Conservation (phyloP, 2,888 invertebrate species). For the Cosmia trapezina region DNA sequence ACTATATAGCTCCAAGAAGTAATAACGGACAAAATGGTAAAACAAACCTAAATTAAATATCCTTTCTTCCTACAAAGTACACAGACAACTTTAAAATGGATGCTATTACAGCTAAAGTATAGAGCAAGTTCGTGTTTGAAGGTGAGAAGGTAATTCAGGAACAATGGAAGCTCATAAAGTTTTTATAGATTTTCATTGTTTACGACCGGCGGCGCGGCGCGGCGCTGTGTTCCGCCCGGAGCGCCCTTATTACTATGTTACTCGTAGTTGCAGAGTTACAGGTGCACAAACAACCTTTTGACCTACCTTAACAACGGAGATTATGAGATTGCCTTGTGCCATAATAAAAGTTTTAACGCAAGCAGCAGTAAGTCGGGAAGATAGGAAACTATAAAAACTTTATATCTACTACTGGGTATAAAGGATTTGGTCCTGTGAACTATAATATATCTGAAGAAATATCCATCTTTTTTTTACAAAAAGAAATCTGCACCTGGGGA, state of each 20-base stretch:
- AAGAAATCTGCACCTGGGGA: too few relatives aligned
- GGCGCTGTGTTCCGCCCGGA: slow-evolving; percentile 37
- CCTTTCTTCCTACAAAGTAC: slow-evolving; percentile 21
- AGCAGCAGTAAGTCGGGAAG: neutral
- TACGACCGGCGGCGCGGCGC: slow-evolving; percentile 50
- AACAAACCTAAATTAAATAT: slow-evolving; percentile 12
- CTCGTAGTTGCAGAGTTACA: slow-evolving; percentile 33
- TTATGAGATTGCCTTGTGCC: neutral
- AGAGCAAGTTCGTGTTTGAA: slow-evolving; percentile 41
- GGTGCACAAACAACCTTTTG: slow-evolving; percentile 42
- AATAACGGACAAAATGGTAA: slow-evolving; percentile 19
- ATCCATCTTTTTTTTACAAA: too few relatives aligned
- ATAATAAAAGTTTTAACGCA: neutral
- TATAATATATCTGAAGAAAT: neutral
- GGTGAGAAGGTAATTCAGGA: slow-evolving; percentile 56
- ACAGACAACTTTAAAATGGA: slow-evolving; percentile 33
- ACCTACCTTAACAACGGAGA: slow-evolving; percentile 16
- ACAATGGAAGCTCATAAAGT: slow-evolving; percentile 69
- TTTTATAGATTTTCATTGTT: slow-evolving; percentile 71
- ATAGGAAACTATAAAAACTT: neutral
- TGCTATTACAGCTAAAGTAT: slow-evolving; percentile 28
- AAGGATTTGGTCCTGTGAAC: too few relatives aligned
- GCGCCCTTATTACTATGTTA: slow-evolving; percentile 62
- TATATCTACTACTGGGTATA: too few relatives aligned
- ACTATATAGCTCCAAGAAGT: neutral